Evolutionary conservation across 2,888 invertebrate genomes (phyloP), one percentile per base, ranked within the genome.

Genomic region (Acheta domesticus): DNA sequence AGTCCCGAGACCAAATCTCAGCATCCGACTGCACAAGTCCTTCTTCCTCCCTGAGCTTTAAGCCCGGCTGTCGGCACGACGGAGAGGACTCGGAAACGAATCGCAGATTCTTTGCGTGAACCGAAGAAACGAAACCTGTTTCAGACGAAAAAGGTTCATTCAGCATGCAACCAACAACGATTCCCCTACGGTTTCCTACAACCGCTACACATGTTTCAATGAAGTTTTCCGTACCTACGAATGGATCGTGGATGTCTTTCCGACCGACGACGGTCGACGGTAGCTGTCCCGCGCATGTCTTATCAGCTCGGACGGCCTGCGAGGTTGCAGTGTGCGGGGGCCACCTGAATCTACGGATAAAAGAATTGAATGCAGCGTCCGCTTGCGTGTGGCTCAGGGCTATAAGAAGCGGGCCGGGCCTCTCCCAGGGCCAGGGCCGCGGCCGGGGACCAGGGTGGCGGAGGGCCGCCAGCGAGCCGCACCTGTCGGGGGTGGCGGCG

Each of bases 181-280:
- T 62, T 62, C 62, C 62, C 62, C 2, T 62, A 62, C 14, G 62
- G 4, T 62, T n/a, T 62, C 62, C n/a, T n/a, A 62, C n/a, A 62
- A 62, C 62, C n/a, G 62, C 62, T 62, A 62, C 62, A 62, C 62
- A 62, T 62, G 62, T 62, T 62, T 62, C 62, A 62, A 62, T 62
- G 62, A 11, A 62, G 14, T 14, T 11, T 62, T 62, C n/a, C 62
- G 62, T 62, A 62, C 62, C 62, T 62, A 62, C 16, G 4, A 19
- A 62, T 62, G 62, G n/a, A 12, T 62, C 62, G 62, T 62, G 62
- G 62, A 11, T 19, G 0, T 14, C 62, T 14, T 5, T 12, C 16
- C 16, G 62, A 62, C 14, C n/a, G 62, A 62, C n/a, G 62, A 4
- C 16, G 16, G 62, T 4, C 12, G n/a, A n/a, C n/a, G n/a, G 62